These are phyloP conservation scores for Stenurella melanura DNA, from an alignment of 2,888 invertebrate species.

Conservation along the genomic window DNA sequence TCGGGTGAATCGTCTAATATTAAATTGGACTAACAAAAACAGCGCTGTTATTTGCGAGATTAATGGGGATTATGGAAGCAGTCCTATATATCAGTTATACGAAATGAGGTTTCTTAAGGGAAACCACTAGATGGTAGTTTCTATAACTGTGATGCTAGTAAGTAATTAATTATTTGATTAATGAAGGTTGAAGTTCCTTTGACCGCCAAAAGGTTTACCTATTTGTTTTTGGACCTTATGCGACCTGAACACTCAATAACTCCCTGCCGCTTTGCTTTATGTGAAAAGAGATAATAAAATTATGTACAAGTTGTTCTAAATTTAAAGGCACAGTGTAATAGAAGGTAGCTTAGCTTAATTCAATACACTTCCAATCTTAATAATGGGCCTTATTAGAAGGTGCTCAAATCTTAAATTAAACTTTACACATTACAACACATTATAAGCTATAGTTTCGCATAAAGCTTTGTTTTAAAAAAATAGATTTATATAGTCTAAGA, in stretches of 20 bases:
- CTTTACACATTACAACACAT: too few relatives aligned
- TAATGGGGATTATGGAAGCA: conserved; percentile 15
- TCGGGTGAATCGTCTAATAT: conserved; percentile 11
- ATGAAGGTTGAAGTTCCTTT: conserved; percentile 4
- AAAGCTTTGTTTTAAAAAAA: too few relatives aligned
- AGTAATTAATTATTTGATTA: conserved; percentile 18
- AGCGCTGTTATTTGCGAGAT: conserved; percentile 6
- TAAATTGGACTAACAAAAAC: conserved; percentile 28
- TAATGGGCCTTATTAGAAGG: too few relatives aligned
- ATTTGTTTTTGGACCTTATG: background rate
- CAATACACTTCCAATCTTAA: too few relatives aligned
- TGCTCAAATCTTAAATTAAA: too few relatives aligned
- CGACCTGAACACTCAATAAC: background rate
- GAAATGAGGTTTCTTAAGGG: conserved; percentile 20
- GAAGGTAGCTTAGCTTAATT: too few relatives aligned
- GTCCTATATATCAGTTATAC: conserved; percentile 14
- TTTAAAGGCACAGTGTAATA: too few relatives aligned
- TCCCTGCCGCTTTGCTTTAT: background rate
- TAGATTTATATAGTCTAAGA: too few relatives aligned
- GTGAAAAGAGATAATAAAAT: too few relatives aligned
- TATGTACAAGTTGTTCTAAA: too few relatives aligned
- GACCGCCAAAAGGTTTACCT: background rate
- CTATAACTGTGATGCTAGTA: conserved; percentile 9
- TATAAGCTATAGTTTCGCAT: too few relatives aligned
- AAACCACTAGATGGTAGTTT: conserved; percentile 15